phyloP scores from a whole-genome alignment of 2,113 vertebrate genomes.

The Lagopus muta region DNA sequence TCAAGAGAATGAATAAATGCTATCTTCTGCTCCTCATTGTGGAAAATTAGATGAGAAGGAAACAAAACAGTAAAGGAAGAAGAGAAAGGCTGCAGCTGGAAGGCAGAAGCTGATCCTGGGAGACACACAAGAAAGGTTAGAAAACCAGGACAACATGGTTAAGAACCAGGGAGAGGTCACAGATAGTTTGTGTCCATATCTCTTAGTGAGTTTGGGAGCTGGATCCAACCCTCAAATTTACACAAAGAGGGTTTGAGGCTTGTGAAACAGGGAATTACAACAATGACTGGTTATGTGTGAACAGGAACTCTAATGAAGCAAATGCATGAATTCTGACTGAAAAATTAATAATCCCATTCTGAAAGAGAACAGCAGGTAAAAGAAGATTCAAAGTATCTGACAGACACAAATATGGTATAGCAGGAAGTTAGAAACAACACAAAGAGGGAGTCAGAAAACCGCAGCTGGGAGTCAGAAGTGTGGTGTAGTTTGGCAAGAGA shows the following conservation, averaged over 20 bases:
- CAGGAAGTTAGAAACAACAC: conserved; percentile 12
- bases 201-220: not conserved
- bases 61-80: conserved; percentile 28
- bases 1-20: conserved; percentile 54
- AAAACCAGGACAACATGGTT: not conserved
- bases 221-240: not conserved
- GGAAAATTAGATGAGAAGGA: conserved; percentile 50
- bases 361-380: conserved; percentile 7
- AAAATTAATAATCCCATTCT: not conserved
- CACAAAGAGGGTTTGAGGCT: not conserved
- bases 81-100: not conserved
- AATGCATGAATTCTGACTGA: not conserved
- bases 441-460: not conserved
- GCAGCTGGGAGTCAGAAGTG: not conserved
- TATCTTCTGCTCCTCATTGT: not conserved
- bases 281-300: not conserved
- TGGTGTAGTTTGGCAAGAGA: not conserved
- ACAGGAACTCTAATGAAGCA: not conserved
- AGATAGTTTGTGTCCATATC: not conserved
- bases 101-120: not conserved
- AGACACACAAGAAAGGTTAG: not conserved
- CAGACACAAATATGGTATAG: not conserved
- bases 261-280: not conserved
- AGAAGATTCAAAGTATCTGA: not conserved
- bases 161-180: not conserved